Conservation (phyloP, 2,113 vertebrate genomes). For the Hippocampus guttulatus region DNA sequence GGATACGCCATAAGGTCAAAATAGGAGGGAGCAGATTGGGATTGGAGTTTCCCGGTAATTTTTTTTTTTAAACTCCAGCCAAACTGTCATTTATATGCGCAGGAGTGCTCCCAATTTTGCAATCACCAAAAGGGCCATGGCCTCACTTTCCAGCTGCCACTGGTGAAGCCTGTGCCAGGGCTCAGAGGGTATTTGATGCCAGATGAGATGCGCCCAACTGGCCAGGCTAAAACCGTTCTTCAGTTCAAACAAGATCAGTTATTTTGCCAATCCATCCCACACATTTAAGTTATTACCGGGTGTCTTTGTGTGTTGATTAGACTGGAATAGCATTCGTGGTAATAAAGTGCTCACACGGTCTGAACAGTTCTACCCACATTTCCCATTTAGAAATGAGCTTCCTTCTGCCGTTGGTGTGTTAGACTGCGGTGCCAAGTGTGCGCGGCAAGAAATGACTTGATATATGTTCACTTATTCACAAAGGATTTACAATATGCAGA, state of each 20-base stretch:
- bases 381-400: neutral
- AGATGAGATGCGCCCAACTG: conserved; percentile 47
- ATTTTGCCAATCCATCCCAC: conserved; percentile 35
- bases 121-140: conserved; percentile 47
- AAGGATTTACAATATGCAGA: conserved; percentile 3
- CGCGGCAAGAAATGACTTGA: conserved; percentile 1
- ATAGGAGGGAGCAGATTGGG: conserved; percentile 55
- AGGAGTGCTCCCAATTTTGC: conserved; percentile 53
- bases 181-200: conserved; percentile 35
- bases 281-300: conserved; percentile 25
- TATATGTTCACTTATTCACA: neutral
- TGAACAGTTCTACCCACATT: neutral
- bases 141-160: conserved; percentile 52
- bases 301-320: conserved; percentile 8
- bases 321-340: neutral
- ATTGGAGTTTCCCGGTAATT: conserved; percentile 35
- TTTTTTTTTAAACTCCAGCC: conserved; percentile 44
- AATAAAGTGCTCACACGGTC: neutral
- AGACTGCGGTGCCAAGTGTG: neutral
- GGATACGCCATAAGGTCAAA: conserved; percentile 58
- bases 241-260: conserved; percentile 42
- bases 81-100: conserved; percentile 50
- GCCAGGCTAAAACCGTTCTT: conserved; percentile 15
- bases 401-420: neutral
- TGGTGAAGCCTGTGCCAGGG: conserved; percentile 46